A percentile compares a stretch with the other conserved stretches of the same genome.
Evolutionary conservation across 2,888 invertebrate genomes (phyloP).

Genomic region (Gastrophysa polygoni): DNA sequence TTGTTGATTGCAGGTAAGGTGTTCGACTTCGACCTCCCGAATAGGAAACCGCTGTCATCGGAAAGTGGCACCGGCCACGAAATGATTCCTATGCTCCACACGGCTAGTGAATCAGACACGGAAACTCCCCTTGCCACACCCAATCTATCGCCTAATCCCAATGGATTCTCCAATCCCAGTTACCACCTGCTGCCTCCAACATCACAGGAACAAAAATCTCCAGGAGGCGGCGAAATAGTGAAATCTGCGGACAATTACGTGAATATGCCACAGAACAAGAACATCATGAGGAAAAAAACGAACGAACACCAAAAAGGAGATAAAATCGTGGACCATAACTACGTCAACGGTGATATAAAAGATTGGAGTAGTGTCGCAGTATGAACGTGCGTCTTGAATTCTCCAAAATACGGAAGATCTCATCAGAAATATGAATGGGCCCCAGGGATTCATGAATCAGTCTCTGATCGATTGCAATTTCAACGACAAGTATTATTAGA

Average conservation of each 20-base stretch:
- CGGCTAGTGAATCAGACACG: constrained; percentile 53
- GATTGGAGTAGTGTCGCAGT: constrained; percentile 47
- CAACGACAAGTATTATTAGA: no score
- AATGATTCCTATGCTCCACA: constrained; percentile 63
- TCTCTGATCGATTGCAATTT: no score
- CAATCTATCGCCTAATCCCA: constrained; percentile 15
- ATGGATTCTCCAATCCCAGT: constrained; percentile 54
- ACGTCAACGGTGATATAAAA: constrained; percentile 50
- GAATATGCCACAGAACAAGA: constrained; percentile 62
- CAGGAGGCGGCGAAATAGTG: constrained; percentile 41
- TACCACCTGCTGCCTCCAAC: constrained; percentile 50
- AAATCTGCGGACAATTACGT: constrained; percentile 61
- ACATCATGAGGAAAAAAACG: constrained; percentile 47
- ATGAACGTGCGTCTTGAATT: no score
- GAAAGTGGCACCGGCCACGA: constrained; percentile 55
- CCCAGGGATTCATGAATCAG: no score
- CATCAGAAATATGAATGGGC: no score
- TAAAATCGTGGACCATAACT: constrained; percentile 38
- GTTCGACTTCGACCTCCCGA: constrained; percentile 58
- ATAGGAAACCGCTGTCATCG: constrained; percentile 38
- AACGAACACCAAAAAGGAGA: constrained; percentile 40
- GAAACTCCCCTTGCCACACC: constrained; percentile 42
- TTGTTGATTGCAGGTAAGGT: constrained; percentile 26
- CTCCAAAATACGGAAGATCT: no score
- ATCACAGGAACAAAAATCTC: constrained; percentile 27